These are phyloP conservation scores for Sitobion miscanthi DNA, from an alignment of 1,140 invertebrate genomes.

Conservation along the genomic window DNA sequence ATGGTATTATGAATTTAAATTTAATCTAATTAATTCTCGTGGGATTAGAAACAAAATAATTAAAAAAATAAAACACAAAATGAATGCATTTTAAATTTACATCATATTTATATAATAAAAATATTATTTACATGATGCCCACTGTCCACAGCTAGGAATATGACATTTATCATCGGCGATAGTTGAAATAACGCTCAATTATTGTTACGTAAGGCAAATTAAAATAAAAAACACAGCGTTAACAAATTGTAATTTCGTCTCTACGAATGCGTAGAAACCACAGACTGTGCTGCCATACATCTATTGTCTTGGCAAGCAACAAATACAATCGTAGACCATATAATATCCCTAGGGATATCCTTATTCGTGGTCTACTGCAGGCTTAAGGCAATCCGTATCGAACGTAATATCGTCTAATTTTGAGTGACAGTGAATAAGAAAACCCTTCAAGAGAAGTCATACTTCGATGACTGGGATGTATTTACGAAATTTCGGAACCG, in stretches of 20 bases:
- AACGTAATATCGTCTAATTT: background rate
- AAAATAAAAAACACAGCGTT: background rate
- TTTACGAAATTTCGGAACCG: background rate
- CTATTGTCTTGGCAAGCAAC: background rate
- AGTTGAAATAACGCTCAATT: background rate
- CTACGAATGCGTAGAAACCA: background rate
- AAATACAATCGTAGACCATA: slow-evolving; percentile 4
- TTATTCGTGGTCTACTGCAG: background rate
- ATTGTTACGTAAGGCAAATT: background rate
- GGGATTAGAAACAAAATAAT: background rate
- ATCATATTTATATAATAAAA: background rate
- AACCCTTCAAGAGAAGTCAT: background rate
- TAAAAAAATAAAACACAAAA: background rate
- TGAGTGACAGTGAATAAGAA: background rate
- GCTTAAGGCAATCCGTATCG: background rate
- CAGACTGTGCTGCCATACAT: background rate
- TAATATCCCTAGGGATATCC: background rate
- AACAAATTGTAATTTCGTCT: background rate
- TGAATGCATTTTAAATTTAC: background rate
- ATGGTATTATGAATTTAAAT: slow-evolving; percentile 18
- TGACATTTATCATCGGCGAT: background rate
- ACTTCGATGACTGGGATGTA: background rate
- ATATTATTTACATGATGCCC: background rate
- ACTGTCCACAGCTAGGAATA: too few species aligned
- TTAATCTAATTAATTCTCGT: background rate